Evolutionary conservation across 37 sponge, comb jelly and placozoan species (phyloP).

Genomic region (Hexactinellida sp.): DNA sequence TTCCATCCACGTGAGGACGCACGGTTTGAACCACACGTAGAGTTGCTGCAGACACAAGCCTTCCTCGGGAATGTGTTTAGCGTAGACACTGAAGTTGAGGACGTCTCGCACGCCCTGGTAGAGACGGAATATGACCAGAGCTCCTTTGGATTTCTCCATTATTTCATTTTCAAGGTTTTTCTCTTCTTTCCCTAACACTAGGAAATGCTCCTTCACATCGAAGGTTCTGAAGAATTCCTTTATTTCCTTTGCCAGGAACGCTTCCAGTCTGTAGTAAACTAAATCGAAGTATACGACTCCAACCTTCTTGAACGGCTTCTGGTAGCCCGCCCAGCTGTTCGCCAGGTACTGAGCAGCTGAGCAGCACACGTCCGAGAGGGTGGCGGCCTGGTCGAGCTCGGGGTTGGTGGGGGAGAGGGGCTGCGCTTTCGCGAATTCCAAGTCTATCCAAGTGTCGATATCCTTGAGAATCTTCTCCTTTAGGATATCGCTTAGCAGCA

Average conservation of each 20-base stretch:
- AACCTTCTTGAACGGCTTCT: neutral
- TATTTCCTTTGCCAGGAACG: neutral
- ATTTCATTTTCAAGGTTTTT: neutral
- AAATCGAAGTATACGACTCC: neutral
- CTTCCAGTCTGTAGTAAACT: neutral
- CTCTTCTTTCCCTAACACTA: neutral
- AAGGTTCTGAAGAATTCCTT: neutral
- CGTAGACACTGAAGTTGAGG: neutral
- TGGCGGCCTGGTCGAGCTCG: neutral
- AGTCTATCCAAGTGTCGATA: neutral
- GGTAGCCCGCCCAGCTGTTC: conserved; percentile 2
- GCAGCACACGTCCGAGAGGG: conserved; percentile 9
- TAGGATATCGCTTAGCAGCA: neutral
- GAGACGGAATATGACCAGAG: conserved; percentile 2
- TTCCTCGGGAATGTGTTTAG: neutral
- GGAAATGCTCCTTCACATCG: neutral
- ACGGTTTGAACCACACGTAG: conserved; percentile 2
- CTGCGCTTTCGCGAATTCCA: neutral
- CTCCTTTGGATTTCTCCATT: neutral
- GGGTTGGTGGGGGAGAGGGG: neutral
- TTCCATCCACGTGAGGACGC: conserved; percentile 6
- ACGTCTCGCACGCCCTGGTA: neutral
- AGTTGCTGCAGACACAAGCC: neutral
- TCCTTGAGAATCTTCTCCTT: conserved; percentile 6
- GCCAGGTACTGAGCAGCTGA: neutral